A percentile compares a stretch with the other conserved stretches of the same genome.
Evolutionary conservation across 2,888 invertebrate genomes (phyloP).

Genomic region (Iselma pallidipennis): DNA sequence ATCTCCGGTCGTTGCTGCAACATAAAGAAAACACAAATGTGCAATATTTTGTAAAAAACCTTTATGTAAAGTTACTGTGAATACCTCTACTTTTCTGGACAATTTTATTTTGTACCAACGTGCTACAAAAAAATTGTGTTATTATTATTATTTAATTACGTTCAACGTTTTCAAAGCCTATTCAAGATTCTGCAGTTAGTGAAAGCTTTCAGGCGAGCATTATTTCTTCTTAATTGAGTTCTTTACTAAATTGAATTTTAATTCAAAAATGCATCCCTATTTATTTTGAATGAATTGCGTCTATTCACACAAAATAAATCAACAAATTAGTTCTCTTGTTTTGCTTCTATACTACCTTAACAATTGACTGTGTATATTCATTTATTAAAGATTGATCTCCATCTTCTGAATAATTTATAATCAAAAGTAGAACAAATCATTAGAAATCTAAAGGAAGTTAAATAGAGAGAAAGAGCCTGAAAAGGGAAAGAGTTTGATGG

Average conservation of each 20-base stretch:
- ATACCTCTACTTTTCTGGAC: no score
- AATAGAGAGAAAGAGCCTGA: no score
- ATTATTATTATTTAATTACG: neutral
- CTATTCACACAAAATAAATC: neutral
- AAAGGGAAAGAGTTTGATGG: no score
- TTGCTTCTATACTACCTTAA: no score
- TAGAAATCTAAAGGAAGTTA: no score
- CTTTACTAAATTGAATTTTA: neutral
- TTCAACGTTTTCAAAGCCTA: neutral
- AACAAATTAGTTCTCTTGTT: neutral
- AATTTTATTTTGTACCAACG: neutral
- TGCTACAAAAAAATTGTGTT: neutral
- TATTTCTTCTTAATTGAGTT: slow-evolving; percentile 1
- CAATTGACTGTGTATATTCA: no score
- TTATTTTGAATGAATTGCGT: neutral
- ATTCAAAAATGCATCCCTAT: neutral
- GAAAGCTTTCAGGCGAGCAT: neutral
- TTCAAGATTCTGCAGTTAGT: neutral
- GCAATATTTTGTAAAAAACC: no score
- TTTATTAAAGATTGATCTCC: no score
- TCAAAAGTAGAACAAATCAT: no score
- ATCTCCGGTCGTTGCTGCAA: neutral
- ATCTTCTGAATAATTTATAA: no score
- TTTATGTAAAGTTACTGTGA: no score
- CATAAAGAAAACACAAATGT: neutral